Percentiles rank a stretch among this genome's conserved stretches.
phyloP scores from a whole-genome alignment of 2,797 vertebrate species.

The Taeniopygia guttata region DNA sequence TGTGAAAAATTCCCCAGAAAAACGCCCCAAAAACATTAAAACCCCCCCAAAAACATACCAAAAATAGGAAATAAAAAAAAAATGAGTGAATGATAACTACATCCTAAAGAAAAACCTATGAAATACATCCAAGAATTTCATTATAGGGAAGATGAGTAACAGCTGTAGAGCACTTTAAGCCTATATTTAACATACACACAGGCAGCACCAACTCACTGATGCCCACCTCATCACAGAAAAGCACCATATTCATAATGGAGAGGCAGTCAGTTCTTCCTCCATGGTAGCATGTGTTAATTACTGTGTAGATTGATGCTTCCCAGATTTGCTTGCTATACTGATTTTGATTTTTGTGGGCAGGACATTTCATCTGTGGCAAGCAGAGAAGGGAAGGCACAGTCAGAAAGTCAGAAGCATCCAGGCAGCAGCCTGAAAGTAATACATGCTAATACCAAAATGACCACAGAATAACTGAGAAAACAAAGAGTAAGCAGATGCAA shows the following conservation, averaged over 20 bases:
- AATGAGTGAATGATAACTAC: background rate
- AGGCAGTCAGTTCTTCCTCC: background rate
- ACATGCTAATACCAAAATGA: background rate
- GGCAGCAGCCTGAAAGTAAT: background rate
- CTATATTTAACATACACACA: background rate
- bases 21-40: background rate
- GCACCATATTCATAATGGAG: background rate
- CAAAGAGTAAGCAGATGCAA: background rate
- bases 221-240: background rate
- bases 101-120: background rate
- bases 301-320: background rate
- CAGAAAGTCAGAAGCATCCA: background rate
- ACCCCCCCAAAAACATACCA: fast-evolving
- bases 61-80: background rate
- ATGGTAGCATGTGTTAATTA: background rate
- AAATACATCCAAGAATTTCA: background rate
- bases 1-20: background rate
- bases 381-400: background rate
- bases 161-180: background rate
- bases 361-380: background rate
- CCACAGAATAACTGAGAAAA: background rate
- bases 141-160: background rate
- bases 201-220: background rate
- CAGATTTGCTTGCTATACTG: background rate
- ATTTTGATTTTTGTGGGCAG: background rate